phyloP scores from a whole-genome alignment of 37 sponge, comb jelly and placozoan genomes.

The Diacarnus erythraeanus region DNA sequence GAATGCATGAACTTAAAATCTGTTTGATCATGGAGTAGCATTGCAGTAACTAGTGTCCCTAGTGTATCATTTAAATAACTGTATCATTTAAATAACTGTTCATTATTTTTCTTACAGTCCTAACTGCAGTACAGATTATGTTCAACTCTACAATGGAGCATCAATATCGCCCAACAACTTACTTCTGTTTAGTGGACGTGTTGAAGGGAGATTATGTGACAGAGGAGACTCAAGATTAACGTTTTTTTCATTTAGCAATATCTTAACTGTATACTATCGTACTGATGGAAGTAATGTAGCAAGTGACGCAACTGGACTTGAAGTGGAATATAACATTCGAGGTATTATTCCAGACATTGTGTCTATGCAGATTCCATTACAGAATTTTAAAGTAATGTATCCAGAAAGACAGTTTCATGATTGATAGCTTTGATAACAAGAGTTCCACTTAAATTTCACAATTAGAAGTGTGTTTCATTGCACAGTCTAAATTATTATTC shows the following conservation, averaged over 20 bases:
- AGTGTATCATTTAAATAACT: no score
- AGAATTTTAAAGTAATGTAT: no score
- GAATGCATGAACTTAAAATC: no score
- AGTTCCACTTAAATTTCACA: no score
- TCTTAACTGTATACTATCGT: not conserved
- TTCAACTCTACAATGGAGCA: slow-evolving; percentile 4
- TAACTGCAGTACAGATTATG: slow-evolving; percentile 4
- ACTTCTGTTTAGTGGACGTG: not conserved
- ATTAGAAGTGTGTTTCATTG: no score
- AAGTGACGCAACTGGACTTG: not conserved
- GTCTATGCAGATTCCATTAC: not conserved
- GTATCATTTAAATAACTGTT: not conserved
- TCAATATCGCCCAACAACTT: not conserved
- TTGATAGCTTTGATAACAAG: no score
- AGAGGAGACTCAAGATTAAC: not conserved
- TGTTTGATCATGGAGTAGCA: not conserved
- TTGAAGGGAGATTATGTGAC: slow-evolving; percentile 11
- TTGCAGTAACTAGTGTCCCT: no score
- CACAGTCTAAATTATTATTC: no score
- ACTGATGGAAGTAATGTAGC: not conserved
- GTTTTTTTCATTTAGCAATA: not conserved
- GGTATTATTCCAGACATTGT: not conserved
- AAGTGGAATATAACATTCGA: not conserved
- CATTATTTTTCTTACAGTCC: not conserved
- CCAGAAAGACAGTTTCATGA: no score